A percentile compares a stretch with the other conserved stretches of the same genome.
phyloP scores from a whole-genome alignment of 2,797 vertebrate species.

The Lacerta bilineata region DNA sequence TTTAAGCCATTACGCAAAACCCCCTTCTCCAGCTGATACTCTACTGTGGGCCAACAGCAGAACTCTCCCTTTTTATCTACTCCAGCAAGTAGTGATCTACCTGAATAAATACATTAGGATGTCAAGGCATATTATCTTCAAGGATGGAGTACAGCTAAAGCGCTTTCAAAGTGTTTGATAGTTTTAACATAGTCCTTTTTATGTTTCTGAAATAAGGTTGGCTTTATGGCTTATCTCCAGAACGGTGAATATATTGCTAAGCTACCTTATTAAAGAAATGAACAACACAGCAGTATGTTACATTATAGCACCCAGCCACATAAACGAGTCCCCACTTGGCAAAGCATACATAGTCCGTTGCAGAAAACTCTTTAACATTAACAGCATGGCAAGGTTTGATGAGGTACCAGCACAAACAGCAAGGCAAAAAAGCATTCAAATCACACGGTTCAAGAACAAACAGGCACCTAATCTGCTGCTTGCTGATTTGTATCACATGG shows the following conservation, averaged over 20 bases:
- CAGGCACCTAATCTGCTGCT: slow-evolving; percentile 28
- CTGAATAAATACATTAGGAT: slow-evolving; percentile 45
- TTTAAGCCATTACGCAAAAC: background rate
- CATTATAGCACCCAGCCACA: slow-evolving; percentile 49
- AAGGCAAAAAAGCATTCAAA: background rate
- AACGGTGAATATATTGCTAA: slow-evolving; percentile 62
- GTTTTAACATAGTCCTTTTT: background rate
- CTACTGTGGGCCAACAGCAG: slow-evolving; percentile 19
- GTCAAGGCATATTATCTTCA: slow-evolving; percentile 12
- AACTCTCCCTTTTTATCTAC: background rate
- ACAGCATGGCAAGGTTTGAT: slow-evolving; percentile 19
- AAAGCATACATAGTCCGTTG: slow-evolving; percentile 33
- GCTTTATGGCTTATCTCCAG: slow-evolving; percentile 70
- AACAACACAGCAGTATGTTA: slow-evolving; percentile 54
- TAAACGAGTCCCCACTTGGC: slow-evolving; percentile 50
- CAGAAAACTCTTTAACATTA: background rate
- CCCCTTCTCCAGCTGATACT: background rate
- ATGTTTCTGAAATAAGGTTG: slow-evolving; percentile 34
- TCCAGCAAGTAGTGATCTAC: background rate
- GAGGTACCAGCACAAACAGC: slow-evolving; percentile 14
- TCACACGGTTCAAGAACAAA: slow-evolving; percentile 30
- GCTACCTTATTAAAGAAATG: slow-evolving; percentile 56
- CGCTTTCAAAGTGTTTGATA: slow-evolving; percentile 53
- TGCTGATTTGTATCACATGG: slow-evolving; percentile 24
- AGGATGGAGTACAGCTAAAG: slow-evolving; percentile 1